phyloP scores from a whole-genome alignment of 1,140 invertebrate species.

The Arion vulgaris region DNA sequence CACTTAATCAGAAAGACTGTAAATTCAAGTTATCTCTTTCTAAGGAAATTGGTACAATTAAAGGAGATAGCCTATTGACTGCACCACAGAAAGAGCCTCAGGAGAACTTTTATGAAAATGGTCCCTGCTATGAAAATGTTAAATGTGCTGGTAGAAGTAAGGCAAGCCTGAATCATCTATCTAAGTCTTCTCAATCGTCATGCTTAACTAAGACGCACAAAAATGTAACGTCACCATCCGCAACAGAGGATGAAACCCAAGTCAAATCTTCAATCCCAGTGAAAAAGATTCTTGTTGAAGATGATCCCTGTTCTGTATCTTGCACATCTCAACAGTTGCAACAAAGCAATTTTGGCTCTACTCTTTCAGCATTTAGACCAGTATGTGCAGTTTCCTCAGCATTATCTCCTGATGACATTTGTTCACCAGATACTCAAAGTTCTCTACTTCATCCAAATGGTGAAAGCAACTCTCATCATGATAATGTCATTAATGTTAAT shows the following conservation, averaged over 20 bases:
- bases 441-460: neutral
- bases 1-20: neutral
- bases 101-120: slow-evolving; percentile 35
- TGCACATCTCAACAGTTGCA: neutral
- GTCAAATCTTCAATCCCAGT: too few species aligned
- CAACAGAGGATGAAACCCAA: neutral
- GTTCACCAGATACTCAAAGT: neutral
- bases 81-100: neutral
- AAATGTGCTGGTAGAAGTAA: neutral
- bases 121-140: slow-evolving; percentile 28
- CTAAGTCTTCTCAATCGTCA: neutral
- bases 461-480: neutral
- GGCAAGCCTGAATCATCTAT: neutral
- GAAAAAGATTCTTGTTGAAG: neutral
- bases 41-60: slow-evolving; percentile 25
- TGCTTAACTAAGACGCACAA: neutral
- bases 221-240: neutral
- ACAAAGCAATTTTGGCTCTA: neutral
- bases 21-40: slow-evolving; percentile 8
- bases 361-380: slow-evolving; percentile 24
- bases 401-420: neutral
- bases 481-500: neutral
- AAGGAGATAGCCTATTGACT: neutral
- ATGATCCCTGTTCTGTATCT: neutral
- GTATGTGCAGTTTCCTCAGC: slow-evolving; percentile 3